A percentile compares a stretch with the other conserved stretches of the same genome.
These are phyloP conservation scores for Hipparchia semele DNA, from an alignment of 2,888 invertebrate species.

Conservation along the genomic window DNA sequence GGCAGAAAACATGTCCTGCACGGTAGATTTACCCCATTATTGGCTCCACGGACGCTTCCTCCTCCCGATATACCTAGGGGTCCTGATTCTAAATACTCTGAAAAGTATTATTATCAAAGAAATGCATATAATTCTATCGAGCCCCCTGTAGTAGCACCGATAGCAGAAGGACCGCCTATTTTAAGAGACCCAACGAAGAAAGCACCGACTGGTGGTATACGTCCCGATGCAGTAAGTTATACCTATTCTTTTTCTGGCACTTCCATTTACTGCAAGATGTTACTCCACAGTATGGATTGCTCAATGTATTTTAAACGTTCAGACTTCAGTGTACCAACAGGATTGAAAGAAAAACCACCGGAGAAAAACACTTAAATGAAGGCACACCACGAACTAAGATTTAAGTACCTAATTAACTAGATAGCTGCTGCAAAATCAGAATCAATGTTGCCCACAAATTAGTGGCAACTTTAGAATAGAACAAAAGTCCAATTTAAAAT, in stretches of 20 bases:
- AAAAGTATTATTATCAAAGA: slow-evolving; percentile 58
- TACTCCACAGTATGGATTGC: too few relatives aligned
- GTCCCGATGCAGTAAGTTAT: slow-evolving; percentile 51
- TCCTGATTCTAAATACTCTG: slow-evolving; percentile 59
- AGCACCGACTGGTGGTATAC: slow-evolving; percentile 45
- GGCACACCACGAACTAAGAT: too few relatives aligned
- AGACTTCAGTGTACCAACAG: too few relatives aligned
- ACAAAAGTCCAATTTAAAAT: too few relatives aligned
- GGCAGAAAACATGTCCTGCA: slow-evolving; percentile 62
- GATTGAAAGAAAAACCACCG: too few relatives aligned
- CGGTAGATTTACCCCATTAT: slow-evolving; percentile 56
- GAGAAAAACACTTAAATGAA: too few relatives aligned
- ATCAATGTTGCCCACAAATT: too few relatives aligned
- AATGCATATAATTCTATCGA: slow-evolving; percentile 56
- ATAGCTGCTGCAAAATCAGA: too few relatives aligned
- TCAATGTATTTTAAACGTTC: too few relatives aligned
- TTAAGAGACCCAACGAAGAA: slow-evolving; percentile 46
- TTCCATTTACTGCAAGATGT: too few relatives aligned
- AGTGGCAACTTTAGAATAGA: too few relatives aligned
- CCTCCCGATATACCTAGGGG: slow-evolving; percentile 63
- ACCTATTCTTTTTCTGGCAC: neutral
- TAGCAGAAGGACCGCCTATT: slow-evolving; percentile 56
- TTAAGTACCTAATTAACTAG: too few relatives aligned
- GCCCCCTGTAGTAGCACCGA: slow-evolving; percentile 68
- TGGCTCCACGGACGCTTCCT: slow-evolving; percentile 64